These are phyloP conservation scores for Ryuthela nishihirai DNA, from an alignment of 2,888 invertebrate genomes.

Conservation along the genomic window DNA sequence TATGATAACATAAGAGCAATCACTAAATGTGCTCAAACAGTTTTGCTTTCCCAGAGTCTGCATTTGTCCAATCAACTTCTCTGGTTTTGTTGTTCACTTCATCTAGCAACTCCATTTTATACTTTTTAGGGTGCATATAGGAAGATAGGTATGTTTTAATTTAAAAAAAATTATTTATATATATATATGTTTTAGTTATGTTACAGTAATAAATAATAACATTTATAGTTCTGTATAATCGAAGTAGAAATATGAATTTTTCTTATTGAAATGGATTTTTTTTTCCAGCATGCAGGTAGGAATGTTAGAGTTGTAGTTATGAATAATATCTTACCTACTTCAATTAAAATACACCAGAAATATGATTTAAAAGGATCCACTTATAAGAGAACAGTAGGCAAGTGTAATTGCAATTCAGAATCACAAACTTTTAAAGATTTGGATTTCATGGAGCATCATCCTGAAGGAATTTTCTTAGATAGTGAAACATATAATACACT, in stretches of 20 bases:
- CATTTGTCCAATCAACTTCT: no score
- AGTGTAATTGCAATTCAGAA: slow-evolving; percentile 82
- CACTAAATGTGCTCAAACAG: no score
- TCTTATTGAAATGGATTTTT: no score
- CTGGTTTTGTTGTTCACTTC: no score
- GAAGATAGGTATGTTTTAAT: background rate
- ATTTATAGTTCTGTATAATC: no score
- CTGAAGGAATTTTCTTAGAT: slow-evolving; percentile 90
- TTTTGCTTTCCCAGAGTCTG: no score
- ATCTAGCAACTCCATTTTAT: no score
- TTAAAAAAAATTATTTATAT: background rate
- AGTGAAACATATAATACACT: slow-evolving; percentile 93
- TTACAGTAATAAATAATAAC: slow-evolving; percentile 50
- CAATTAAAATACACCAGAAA: slow-evolving; percentile 90
- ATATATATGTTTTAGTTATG: slow-evolving; percentile 6
- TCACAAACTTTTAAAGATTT: slow-evolving; percentile 97
- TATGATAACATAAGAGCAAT: no score
- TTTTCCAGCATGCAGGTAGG: slow-evolving; percentile 87
- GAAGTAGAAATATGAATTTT: no score
- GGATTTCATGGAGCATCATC: slow-evolving; percentile 95
- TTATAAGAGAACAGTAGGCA: slow-evolving; percentile 97
- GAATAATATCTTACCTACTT: slow-evolving; percentile 97
- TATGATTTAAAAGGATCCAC: slow-evolving; percentile 99
- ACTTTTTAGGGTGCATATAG: no score
- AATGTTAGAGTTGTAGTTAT: slow-evolving; percentile 96